phyloP scores from a whole-genome alignment of 2,113 vertebrate genomes.

The Osmerus eperlanus region DNA sequence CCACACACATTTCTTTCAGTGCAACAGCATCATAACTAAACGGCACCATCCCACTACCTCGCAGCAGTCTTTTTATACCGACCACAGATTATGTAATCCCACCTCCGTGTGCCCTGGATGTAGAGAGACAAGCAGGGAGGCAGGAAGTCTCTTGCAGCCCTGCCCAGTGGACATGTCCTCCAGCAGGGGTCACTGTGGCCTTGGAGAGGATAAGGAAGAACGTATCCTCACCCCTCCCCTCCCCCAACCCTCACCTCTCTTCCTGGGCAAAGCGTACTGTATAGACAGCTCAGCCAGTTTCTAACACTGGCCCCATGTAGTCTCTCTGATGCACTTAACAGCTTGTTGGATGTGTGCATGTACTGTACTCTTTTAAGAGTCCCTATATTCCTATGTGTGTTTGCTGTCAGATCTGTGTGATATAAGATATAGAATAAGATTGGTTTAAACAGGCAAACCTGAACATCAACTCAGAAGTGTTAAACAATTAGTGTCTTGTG shows the following conservation, averaged over 20 bases:
- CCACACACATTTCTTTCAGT: too few relatives aligned
- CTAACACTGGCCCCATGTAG: slow-evolving; percentile 27
- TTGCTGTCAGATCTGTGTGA: neutral
- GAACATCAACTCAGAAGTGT: neutral
- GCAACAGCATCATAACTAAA: too few relatives aligned
- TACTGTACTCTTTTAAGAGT: slow-evolving; percentile 13
- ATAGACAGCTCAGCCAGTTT: slow-evolving; percentile 8
- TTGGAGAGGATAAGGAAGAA: slow-evolving; percentile 42
- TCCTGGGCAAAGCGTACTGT: neutral
- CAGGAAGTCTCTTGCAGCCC: neutral
- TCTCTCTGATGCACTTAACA: slow-evolving; percentile 28
- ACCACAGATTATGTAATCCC: too few relatives aligned
- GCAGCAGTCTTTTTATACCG: too few relatives aligned
- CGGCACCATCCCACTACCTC: too few relatives aligned
- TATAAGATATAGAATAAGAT: neutral
- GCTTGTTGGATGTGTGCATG: slow-evolving; percentile 16
- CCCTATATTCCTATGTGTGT: slow-evolving; percentile 7
- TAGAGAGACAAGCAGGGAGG: too few relatives aligned
- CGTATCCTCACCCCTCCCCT: too few relatives aligned
- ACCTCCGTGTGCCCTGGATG: too few relatives aligned
- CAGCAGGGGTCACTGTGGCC: slow-evolving; percentile 76
- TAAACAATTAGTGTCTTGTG: neutral
- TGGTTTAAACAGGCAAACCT: neutral
- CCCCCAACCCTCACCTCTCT: neutral
- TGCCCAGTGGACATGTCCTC: slow-evolving; percentile 45